Base-by-base conservation (phyloP, 1,140 invertebrate species). In the Pseudomyrmex dendroicus region DNA sequence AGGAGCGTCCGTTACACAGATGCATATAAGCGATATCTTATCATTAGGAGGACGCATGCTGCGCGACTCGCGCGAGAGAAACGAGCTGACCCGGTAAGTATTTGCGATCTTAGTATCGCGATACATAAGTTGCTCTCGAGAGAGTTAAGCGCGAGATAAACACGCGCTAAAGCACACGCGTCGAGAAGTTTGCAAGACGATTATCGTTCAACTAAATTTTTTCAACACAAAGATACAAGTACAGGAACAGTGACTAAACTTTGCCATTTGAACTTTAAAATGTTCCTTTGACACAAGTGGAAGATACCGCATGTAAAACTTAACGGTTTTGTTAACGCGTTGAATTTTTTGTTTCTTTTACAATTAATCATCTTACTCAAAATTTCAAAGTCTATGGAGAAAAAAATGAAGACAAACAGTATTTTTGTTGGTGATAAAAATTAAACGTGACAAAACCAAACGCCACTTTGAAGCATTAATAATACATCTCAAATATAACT, bases 21-120 rank as follows among this genome's bases (percentile, higher is more conserved):
- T 57, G 20, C 56, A 50, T 17, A 46, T 63, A 74, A 82, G 70
- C 17, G 67, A 73, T 73, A 62, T 63, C 48, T 74, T 62, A 46
- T 78, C 20, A 12, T 54, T 62, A 44, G n/a, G 44, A 59, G 9
- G 3, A 76, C 48, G 50, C 61, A 46, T 57, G 2, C 17, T 9
- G 44, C 22, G 46, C 57, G 5, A 2, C 46, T 22, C n/a, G 17
- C 46, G 35, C 9, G 17, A 63, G 20, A 9, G 22, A 52, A 17
- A 5, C 59, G 48, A n/a, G 7, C n/a, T 54, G 73, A 54, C 61
- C 50, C 73, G 54, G 44, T 59, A 22, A 22, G 25, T 35, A 72
- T 72, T 61, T 72, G 52, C 44, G 44, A 59, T 35, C 46, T 80
- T 50, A 61, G 46, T 35, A 20, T 78, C 44, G 35, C 64, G 52